Percentiles rank a stretch among this genome's conserved stretches.
Evolutionary conservation across 1,140 invertebrate genomes (phyloP).

Genomic region (Solenopsis invicta): DNA sequence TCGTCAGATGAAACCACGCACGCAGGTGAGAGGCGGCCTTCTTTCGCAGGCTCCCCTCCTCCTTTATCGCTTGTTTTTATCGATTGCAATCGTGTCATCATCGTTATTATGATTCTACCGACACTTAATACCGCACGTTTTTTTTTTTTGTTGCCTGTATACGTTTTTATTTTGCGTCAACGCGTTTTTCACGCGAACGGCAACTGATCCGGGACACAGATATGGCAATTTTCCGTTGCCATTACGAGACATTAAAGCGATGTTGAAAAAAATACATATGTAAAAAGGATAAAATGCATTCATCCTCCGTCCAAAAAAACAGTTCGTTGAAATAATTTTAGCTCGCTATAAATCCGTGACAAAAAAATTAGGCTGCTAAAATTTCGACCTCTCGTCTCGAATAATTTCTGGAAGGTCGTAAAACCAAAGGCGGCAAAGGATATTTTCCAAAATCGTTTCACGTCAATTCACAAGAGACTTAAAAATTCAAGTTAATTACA

Average conservation of each 20-base stretch:
- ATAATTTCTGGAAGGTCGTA: not conserved
- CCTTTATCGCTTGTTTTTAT: slow-evolving; percentile 14
- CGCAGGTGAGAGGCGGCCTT: slow-evolving; percentile 38
- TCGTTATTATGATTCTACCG: slow-evolving; percentile 22
- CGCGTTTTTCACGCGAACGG: not conserved
- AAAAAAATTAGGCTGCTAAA: not conserved
- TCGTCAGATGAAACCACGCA: not conserved
- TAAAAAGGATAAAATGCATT: not conserved
- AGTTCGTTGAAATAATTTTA: not conserved
- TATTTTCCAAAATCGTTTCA: not conserved
- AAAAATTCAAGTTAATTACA: not conserved
- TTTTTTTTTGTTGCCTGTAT: not conserved
- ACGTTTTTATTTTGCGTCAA: not conserved
- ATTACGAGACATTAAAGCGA: not conserved
- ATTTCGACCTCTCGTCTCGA: not conserved
- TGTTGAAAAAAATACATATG: not conserved
- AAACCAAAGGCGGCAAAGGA: not conserved
- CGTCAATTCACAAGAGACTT: not conserved
- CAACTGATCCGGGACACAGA: not conserved
- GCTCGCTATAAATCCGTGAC: not conserved
- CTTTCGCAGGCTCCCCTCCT: not conserved
- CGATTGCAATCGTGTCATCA: slow-evolving; percentile 8
- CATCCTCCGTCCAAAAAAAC: not conserved
- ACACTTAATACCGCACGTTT: slow-evolving; percentile 16
- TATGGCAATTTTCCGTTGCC: not conserved